Percentiles rank a stretch among this genome's conserved stretches.
Conservation (phyloP, 2,113 vertebrate genomes). For the Hippoglossus stenolepis region DNA sequence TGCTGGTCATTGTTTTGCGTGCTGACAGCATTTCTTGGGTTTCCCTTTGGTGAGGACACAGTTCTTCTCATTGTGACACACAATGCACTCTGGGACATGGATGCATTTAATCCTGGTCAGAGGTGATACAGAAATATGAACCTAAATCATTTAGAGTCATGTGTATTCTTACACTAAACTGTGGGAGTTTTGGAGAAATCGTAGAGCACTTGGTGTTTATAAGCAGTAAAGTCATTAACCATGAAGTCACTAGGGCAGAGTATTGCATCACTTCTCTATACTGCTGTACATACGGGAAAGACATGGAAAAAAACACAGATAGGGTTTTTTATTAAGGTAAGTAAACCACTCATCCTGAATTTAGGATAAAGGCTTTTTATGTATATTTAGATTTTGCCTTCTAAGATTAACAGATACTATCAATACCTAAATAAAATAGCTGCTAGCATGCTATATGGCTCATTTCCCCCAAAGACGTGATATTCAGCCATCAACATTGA, state of each 20-base stretch:
- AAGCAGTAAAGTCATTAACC: slow-evolving; percentile 5
- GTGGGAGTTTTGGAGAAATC: too few species aligned
- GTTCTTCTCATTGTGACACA: too few species aligned
- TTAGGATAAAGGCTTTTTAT: background rate
- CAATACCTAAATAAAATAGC: background rate
- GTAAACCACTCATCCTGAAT: background rate
- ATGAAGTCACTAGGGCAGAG: background rate
- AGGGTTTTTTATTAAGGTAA: background rate
- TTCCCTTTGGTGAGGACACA: background rate
- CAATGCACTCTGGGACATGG: background rate
- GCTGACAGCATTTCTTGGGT: background rate
- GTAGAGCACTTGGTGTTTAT: background rate
- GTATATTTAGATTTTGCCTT: background rate
- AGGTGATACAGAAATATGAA: background rate
- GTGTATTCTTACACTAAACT: too few species aligned
- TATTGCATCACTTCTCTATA: slow-evolving; percentile 9
- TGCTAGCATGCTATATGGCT: background rate
- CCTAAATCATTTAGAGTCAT: background rate
- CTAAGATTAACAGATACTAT: background rate
- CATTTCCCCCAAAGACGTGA: background rate
- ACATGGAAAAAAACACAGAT: background rate
- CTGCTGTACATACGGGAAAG: background rate
- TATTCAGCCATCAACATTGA: background rate
- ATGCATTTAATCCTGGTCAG: background rate
- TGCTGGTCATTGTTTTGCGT: slow-evolving; percentile 44